Conservation (phyloP, 1,140 invertebrate species). For the Drosophila dunni region DNA sequence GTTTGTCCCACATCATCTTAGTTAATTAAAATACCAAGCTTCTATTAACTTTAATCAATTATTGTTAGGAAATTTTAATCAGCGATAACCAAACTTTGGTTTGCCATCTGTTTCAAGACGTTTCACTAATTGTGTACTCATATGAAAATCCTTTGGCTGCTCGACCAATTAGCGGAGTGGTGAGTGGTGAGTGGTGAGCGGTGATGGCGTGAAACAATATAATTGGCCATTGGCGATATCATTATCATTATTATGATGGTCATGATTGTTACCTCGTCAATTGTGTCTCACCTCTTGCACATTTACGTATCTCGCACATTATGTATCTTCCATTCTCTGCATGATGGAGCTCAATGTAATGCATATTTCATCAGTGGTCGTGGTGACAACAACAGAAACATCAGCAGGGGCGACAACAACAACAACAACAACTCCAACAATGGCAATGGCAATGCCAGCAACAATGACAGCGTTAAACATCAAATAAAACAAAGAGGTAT, state of each 20-base stretch:
- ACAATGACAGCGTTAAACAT: conserved; percentile 62
- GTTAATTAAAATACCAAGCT: no score
- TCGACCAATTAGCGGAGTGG: conserved; percentile 39
- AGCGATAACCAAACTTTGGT: no score
- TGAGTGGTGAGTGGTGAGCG: not conserved
- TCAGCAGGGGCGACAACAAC: conserved; percentile 7
- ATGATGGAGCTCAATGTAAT: conserved; percentile 44
- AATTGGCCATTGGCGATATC: conserved; percentile 76
- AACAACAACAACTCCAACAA: conserved; percentile 37
- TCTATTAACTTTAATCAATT: no score
- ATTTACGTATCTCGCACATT: not conserved
- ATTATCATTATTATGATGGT: conserved; percentile 63
- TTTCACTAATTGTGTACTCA: not conserved
- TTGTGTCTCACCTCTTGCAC: not conserved
- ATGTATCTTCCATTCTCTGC: not conserved
- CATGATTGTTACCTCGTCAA: conserved; percentile 56
- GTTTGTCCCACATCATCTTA: no score
- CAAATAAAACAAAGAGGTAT: conserved; percentile 73
- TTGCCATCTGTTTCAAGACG: not conserved
- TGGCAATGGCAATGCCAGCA: conserved; percentile 29
- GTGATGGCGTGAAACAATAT: conserved; percentile 25
- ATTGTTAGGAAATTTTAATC: no score
- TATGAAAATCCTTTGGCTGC: conserved; percentile 30
- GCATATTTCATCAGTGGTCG: conserved; percentile 73
- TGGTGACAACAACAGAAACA: conserved; percentile 29